phyloP scores from a whole-genome alignment of 2,797 vertebrate genomes.

The Coregonus ussuriensis region DNA sequence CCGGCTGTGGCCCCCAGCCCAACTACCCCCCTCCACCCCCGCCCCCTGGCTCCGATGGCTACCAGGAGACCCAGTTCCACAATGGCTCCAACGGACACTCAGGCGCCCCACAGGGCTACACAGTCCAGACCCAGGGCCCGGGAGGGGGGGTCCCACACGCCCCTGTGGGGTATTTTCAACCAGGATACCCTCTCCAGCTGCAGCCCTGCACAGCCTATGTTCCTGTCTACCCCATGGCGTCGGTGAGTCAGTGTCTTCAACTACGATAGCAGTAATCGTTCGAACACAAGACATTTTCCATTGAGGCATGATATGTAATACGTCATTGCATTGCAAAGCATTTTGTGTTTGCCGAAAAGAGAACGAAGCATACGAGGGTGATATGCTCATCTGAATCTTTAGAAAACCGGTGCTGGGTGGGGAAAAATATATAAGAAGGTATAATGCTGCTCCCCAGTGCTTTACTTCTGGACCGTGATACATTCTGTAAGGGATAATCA shows the following conservation, averaged over 20 bases:
- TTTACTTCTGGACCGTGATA: not conserved
- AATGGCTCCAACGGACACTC: conserved; percentile 63
- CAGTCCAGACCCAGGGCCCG: conserved; percentile 84
- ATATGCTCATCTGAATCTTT: not conserved
- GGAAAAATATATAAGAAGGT: not conserved
- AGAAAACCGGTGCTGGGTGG: not conserved
- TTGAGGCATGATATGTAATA: not conserved
- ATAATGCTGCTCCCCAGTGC: not conserved
- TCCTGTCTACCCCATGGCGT: conserved; percentile 88
- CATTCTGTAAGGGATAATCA: not conserved
- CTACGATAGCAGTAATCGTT: no score
- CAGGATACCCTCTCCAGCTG: conserved; percentile 89
- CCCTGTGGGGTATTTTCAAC: conserved; percentile 85
- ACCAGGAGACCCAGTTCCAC: conserved; percentile 84
- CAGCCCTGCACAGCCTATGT: conserved; percentile 94
- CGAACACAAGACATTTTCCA: not conserved
- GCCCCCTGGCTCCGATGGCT: conserved; percentile 75
- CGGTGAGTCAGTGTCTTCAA: conserved; percentile 78
- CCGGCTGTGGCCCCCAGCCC: conserved; percentile 68
- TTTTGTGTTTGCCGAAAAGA: not conserved
- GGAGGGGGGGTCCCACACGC: conserved; percentile 77
- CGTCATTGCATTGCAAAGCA: not conserved
- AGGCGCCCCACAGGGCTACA: conserved; percentile 79
- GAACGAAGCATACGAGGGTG: not conserved
- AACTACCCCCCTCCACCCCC: conserved; percentile 76